These are phyloP conservation scores for Phoeniculus purpureus DNA, from an alignment of 2,797 vertebrate genomes.

Conservation along the genomic window DNA sequence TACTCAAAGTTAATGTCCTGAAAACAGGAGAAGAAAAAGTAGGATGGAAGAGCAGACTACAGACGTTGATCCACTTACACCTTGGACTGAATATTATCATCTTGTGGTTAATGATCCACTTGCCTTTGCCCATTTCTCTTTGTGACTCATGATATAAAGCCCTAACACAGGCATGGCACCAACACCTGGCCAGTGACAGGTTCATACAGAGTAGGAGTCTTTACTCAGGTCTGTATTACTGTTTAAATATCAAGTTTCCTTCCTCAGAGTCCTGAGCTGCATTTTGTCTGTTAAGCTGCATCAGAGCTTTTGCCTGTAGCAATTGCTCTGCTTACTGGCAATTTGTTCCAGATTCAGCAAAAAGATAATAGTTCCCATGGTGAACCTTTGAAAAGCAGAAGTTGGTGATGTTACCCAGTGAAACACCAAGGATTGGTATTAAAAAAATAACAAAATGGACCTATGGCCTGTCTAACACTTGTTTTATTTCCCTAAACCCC, in stretches of 20 bases:
- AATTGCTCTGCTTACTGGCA: neutral
- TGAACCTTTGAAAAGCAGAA: slow-evolving; percentile 7
- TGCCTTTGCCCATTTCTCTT: neutral
- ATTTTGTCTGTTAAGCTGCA: neutral
- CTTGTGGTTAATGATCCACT: neutral
- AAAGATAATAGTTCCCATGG: neutral
- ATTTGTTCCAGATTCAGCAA: neutral
- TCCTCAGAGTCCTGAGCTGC: neutral
- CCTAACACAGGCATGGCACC: neutral
- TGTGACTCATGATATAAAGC: neutral
- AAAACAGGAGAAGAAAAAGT: neutral
- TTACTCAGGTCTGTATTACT: neutral
- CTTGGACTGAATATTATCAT: neutral
- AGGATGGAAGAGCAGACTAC: neutral
- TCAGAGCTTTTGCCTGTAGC: neutral
- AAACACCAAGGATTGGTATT: rapidly evolving
- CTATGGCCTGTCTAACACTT: neutral
- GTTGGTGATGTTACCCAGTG: neutral
- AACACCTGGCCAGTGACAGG: neutral
- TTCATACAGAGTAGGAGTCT: neutral
- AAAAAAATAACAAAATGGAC: neutral
- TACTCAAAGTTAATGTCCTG: neutral
- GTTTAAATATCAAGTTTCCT: neutral
- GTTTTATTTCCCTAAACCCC: neutral
- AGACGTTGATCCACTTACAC: neutral